These are phyloP conservation scores for Psammodynastes pulverulentus DNA, from an alignment of 2,113 vertebrate species.

Conservation along the genomic window DNA sequence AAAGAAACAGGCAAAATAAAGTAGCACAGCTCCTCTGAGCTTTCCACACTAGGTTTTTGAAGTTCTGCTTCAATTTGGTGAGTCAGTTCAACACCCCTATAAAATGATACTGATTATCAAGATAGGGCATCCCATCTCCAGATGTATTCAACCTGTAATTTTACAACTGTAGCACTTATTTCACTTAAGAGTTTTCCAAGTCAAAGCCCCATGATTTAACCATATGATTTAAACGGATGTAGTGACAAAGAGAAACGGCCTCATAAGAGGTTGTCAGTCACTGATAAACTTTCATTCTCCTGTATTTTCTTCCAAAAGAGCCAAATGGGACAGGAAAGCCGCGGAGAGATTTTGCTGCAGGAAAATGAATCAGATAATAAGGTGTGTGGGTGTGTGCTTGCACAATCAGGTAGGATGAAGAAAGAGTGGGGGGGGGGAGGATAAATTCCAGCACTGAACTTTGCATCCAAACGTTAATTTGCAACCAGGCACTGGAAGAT, in stretches of 20 bases:
- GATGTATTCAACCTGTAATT: not conserved
- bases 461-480: constrained; percentile 19
- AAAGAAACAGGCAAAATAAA: not conserved
- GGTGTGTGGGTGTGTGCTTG: not conserved
- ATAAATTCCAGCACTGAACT: not conserved
- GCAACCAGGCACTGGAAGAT: constrained; percentile 25
- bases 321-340: not conserved
- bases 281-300: not conserved
- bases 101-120: not conserved
- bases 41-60: not conserved
- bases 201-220: not conserved
- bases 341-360: not conserved
- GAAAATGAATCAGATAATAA: not conserved
- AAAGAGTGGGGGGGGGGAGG: not conserved
- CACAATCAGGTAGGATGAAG: not conserved
- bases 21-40: not conserved
- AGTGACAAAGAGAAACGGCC: not conserved
- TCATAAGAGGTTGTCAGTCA: not conserved
- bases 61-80: not conserved
- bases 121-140: not conserved
- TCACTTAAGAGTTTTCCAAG: not conserved
- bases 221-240: not conserved
- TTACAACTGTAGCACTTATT: not conserved
- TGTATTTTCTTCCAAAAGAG: not conserved
- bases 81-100: not conserved